Evolutionary conservation across 2,113 vertebrate species (phyloP).

Genomic region (Salvator merianae): DNA sequence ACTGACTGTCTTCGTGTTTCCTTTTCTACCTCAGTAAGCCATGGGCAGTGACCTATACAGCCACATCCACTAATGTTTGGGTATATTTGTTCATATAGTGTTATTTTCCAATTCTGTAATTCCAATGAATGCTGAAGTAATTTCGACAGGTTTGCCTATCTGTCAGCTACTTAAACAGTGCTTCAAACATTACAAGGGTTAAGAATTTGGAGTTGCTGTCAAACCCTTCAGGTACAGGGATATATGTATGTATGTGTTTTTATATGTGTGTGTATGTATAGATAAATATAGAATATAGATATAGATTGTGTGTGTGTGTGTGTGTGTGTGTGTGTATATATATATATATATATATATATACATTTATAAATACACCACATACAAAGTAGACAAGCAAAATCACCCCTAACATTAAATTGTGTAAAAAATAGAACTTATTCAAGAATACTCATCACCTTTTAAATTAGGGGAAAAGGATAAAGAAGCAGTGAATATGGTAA

Average conservation of each 20-base stretch:
- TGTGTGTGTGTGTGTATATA: too few species aligned
- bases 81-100: too few species aligned
- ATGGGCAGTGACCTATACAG: too few species aligned
- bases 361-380: neutral
- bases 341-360: neutral
- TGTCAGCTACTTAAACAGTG: neutral
- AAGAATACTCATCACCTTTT: neutral
- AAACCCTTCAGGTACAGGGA: neutral
- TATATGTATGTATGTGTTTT: too few species aligned
- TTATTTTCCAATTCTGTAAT: neutral
- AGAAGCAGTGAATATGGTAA: neutral
- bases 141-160: neutral
- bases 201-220: neutral
- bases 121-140: constrained; percentile 9
- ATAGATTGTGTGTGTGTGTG: too few species aligned
- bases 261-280: too few species aligned
- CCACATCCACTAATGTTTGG: too few species aligned
- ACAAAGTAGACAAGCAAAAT: neutral
- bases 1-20: too few species aligned
- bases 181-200: neutral
- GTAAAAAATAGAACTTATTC: neutral
- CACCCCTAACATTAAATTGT: neutral
- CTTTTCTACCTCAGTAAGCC: too few species aligned
- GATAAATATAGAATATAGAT: too few species aligned
- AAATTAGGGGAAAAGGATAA: neutral